Conservation (phyloP, 30 jellyfish, hydroid and myxozoan species). For the Chrysaora quinquecirrha region DNA sequence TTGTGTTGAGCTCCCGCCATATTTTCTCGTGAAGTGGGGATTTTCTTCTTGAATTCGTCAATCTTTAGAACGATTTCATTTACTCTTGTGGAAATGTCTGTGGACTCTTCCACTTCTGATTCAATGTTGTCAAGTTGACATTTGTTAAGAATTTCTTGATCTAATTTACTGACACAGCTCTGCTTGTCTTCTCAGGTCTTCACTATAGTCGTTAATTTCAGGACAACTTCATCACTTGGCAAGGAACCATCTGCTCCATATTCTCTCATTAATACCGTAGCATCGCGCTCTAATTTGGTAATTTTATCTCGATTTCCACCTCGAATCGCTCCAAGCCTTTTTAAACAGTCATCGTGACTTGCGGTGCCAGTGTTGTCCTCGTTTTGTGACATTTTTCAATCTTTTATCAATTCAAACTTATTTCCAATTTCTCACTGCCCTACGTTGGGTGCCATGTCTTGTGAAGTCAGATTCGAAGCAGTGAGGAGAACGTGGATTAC, state of each 20-base stretch:
- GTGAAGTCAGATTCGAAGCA: no score
- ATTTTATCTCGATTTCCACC: no score
- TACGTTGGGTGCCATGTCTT: slow-evolving; percentile 46
- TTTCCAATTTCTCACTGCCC: not conserved
- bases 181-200: slow-evolving; percentile 22
- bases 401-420: not conserved
- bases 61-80: slow-evolving; percentile 11
- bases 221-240: slow-evolving; percentile 10
- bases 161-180: slow-evolving; percentile 9
- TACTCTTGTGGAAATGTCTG: slow-evolving; percentile 17
- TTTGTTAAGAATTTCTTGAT: slow-evolving; percentile 25
- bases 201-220: slow-evolving; percentile 2
- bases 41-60: slow-evolving; percentile 3
- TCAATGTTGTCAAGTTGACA: slow-evolving; percentile 20
- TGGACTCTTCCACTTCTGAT: slow-evolving; percentile 29
- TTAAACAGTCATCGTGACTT: slow-evolving; percentile 23
- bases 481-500: no score
- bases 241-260: slow-evolving; percentile 11
- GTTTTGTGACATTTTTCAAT: not conserved
- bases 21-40: not conserved
- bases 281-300: slow-evolving; percentile 18
- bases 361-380: slow-evolving; percentile 16
- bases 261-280: not conserved
- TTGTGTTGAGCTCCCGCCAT: not conserved
- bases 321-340: slow-evolving; percentile 38